Base-by-base conservation (phyloP, 2,113 vertebrate species). In the Probosciger aterrimus region DNA sequence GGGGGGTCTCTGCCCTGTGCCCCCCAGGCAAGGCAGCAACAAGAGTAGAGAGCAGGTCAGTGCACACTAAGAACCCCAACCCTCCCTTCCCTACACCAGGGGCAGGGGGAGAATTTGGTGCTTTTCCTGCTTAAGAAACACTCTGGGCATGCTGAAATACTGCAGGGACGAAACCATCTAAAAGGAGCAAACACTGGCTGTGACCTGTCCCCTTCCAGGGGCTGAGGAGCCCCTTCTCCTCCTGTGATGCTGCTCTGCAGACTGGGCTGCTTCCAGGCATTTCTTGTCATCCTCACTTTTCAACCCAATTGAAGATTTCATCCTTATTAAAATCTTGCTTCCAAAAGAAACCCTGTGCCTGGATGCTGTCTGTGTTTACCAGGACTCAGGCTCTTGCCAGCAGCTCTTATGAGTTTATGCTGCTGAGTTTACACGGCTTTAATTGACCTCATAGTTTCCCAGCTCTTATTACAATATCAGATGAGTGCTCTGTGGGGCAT, bases 311-410 rank as follows among this genome's bases (percentile, higher is more conserved):
- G 65, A 41, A 37, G 13, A 82, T 95, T 76, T 93, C 60, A 60
- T 88, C 70, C 73, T 91, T 75, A 92, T 95, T 96, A 79, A 82
- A 77, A 22, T 37, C 59, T 49, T 62, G 49, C 46, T 92, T 94
- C 92, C 33, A n/a, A 93, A 96, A 92, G 41, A 82, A 94, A 95
- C 94, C 91, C 78, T 81, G 52, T 78, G n/a, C 80, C 89, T 84
- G 86, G 82, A 82, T 74, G 76, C 85, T 46, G 37, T 82, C 64
- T 49, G 83, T 87, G 65, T 95, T 86, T 94, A 92, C 62, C 28
- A 14, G 80, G 59, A 63, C 89, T 78, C 80, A 82, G 87, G 63
- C 91, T 91, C 64, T 68, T 87, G 73, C 89, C 71, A 88, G 46
- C 33, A 68, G 37, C 63, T 77, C 55, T 59, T 59, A 14, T 3